Conservation (phyloP, 2,113 vertebrate species). For the Rhipidura dahli region DNA sequence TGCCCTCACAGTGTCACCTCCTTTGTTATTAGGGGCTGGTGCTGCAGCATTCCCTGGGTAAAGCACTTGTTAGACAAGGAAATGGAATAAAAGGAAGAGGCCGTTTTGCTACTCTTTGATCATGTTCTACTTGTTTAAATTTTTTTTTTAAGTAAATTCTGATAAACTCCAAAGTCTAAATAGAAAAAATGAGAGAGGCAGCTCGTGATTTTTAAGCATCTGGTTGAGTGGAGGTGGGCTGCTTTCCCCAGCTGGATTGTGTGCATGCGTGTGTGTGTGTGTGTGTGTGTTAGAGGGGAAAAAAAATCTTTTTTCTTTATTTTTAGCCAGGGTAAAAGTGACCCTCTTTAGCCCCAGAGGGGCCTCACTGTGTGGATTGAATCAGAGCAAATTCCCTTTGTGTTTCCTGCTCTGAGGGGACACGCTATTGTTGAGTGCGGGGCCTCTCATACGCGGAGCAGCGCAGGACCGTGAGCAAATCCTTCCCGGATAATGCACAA, state of each 20-base stretch:
- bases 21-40: slow-evolving; percentile 65
- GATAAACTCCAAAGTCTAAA: neutral
- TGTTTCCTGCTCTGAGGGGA: slow-evolving; percentile 71
- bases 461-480: slow-evolving; percentile 32
- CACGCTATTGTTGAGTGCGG: slow-evolving; percentile 66
- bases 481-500: slow-evolving; percentile 37
- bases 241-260: neutral
- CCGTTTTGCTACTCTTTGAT: slow-evolving; percentile 38
- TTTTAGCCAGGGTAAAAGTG: slow-evolving; percentile 68
- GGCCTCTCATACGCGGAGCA: slow-evolving; percentile 56
- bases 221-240: neutral
- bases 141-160: slow-evolving; percentile 53
- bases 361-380: slow-evolving; percentile 75
- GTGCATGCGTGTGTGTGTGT: neutral
- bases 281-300: neutral
- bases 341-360: slow-evolving; percentile 73
- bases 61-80: slow-evolving; percentile 68
- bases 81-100: slow-evolving; percentile 48
- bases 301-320: slow-evolving; percentile 38
- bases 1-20: slow-evolving; percentile 52
- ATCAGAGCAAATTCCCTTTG: slow-evolving; percentile 75
- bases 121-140: neutral
- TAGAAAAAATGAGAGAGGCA: neutral
- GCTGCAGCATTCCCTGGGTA: slow-evolving; percentile 31
- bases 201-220: slow-evolving; percentile 27